These are phyloP conservation scores for Troides oblongomaculatus DNA, from an alignment of 2,888 invertebrate genomes.

Conservation along the genomic window DNA sequence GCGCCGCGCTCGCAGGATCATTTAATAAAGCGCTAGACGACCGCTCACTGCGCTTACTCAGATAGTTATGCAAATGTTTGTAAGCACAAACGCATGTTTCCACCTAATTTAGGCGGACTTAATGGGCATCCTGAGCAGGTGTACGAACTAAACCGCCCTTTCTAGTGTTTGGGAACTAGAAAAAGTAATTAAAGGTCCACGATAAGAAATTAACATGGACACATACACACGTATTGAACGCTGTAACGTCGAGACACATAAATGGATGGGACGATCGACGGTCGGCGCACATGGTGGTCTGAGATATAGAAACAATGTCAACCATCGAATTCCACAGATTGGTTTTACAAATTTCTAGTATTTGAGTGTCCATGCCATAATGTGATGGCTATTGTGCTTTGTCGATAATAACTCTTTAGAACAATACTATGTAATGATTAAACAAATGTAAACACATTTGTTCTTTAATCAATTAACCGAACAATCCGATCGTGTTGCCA, in stretches of 20 bases:
- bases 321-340: slow-evolving; percentile 10
- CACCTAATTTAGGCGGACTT: slow-evolving; percentile 16
- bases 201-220: slow-evolving; percentile 17
- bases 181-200: slow-evolving; percentile 18
- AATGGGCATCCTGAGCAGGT: slow-evolving; percentile 16
- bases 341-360: slow-evolving; percentile 5
- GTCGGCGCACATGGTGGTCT: slow-evolving; percentile 20
- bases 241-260: slow-evolving; percentile 3
- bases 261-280: slow-evolving; percentile 16
- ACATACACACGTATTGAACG: slow-evolving; percentile 16
- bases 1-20: slow-evolving; percentile 52
- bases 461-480: slow-evolving; percentile 27
- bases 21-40: slow-evolving; percentile 57
- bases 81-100: slow-evolving; percentile 26
- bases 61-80: slow-evolving; percentile 38
- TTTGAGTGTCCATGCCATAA: slow-evolving; percentile 18
- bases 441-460: slow-evolving; percentile 30
- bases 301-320: slow-evolving; percentile 13
- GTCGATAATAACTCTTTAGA: slow-evolving; percentile 27
- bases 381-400: slow-evolving; percentile 24
- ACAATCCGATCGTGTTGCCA: slow-evolving; percentile 14
- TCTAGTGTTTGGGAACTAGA: slow-evolving; percentile 8
- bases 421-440: slow-evolving; percentile 25
- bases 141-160: slow-evolving; percentile 8
- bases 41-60: slow-evolving; percentile 41